Base-by-base conservation (phyloP, 2,797 vertebrate species). In the Betta splendens region DNA sequence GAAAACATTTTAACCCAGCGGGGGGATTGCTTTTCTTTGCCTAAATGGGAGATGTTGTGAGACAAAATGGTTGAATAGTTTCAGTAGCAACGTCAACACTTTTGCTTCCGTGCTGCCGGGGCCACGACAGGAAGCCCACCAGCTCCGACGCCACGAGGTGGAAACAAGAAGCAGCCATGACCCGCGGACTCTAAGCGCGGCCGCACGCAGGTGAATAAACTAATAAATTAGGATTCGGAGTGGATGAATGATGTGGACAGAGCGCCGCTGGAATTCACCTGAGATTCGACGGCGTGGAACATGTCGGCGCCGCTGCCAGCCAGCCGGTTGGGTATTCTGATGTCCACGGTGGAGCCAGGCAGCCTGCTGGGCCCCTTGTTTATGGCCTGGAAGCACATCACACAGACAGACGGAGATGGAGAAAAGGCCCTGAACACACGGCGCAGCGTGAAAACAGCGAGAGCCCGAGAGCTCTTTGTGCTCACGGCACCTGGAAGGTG, bases 311-410 rank as follows among this genome's bases (percentile, higher is more conserved):
- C 96, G 31, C 72, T 94, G 42, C 93, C 83, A 74, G 91, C 90
- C 64, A 99, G 91, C 6, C 92, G 93, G 82, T 93, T 96, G 29
- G 98, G 98, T 85, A 99, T 94, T 36, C 93, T 93, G 82, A 99
- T 91, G 83, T 94, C 93, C 81, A 98, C 89, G 4, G 84, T 93
- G 40, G 96, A 95, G 61, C 93, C 94, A 20, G 97, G 97, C 10
- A 98, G 92, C 64, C 94, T 92, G 89, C 98, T 99, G 52, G 98
- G 98, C 23, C 98, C 98, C 52, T 94, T 94, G 87, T 99, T 99
- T 81, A 98, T 97, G 76, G 96, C 93, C 98, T 99, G 69, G 58
- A 88, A 69, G 25, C 69, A 76, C 42, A 85, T 55, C 35, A 82
- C 44, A 75, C n/a, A 53, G 21, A 61, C 28, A 52, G 7, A 28